Conservation (phyloP, 2,797 vertebrate genomes). For the Acanthurus leucopareius region DNA sequence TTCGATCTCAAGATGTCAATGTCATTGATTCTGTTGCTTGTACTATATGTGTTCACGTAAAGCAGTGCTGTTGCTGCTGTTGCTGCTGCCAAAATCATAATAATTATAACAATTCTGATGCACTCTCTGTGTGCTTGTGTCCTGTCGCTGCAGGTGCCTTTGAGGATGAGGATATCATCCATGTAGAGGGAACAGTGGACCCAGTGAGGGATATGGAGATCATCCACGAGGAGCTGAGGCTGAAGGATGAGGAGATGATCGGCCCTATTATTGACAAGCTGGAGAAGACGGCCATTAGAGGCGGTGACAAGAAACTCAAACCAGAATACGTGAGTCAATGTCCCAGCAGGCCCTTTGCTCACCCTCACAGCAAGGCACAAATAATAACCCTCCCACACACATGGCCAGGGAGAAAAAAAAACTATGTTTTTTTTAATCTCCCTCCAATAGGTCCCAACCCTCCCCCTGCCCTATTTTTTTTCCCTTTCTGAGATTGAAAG, state of each 20-base stretch:
- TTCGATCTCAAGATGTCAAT: constrained; percentile 64
- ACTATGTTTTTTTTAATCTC: constrained; percentile 81
- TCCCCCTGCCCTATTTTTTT: constrained; percentile 77
- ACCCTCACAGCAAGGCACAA: constrained; percentile 79
- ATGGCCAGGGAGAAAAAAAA: constrained; percentile 73
- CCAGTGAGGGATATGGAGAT: constrained; percentile 91
- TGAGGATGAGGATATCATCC: constrained; percentile 98
- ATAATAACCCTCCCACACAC: constrained; percentile 85
- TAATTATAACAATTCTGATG: constrained; percentile 9
- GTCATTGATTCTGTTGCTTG: constrained; percentile 65
- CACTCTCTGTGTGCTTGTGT: constrained; percentile 56
- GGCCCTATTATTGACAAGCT: constrained; percentile 94
- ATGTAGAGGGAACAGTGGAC: constrained; percentile 95
- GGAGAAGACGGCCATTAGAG: constrained; percentile 95
- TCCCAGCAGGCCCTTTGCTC: constrained; percentile 79
- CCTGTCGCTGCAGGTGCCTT: constrained; percentile 89
- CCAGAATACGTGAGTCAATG: constrained; percentile 96
- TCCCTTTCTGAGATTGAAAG: constrained; percentile 85
- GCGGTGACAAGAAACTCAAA: constrained; percentile 95
- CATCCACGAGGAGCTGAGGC: constrained; percentile 92
- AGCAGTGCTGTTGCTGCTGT: constrained; percentile 11
- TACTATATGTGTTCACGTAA: constrained; percentile 45
- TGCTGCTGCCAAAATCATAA: not conserved
- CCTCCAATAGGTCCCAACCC: constrained; percentile 75
- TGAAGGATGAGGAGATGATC: constrained; percentile 96